These are phyloP conservation scores for Dastarcus helophoroides DNA, from an alignment of 2,888 invertebrate genomes.

Conservation along the genomic window DNA sequence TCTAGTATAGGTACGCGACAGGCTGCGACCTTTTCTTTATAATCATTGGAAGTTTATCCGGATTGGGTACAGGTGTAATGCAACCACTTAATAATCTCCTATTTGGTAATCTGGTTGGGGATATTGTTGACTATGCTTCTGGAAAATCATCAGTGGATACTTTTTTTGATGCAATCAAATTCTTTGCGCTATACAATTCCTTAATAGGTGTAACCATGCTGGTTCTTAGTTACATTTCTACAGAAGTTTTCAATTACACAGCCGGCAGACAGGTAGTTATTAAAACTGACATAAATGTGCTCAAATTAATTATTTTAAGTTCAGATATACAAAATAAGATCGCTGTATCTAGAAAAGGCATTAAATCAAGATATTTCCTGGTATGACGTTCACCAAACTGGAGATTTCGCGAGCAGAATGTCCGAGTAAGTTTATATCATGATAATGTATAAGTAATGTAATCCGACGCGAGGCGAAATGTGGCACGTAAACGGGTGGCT, in stretches of 20 bases:
- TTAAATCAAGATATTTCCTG: constrained; percentile 65
- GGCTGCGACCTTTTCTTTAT: constrained; percentile 46
- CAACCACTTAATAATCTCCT: constrained; percentile 58
- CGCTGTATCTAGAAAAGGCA: constrained; percentile 52
- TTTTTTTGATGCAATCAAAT: constrained; percentile 41
- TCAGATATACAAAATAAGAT: constrained; percentile 51
- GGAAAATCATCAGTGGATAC: constrained; percentile 28
- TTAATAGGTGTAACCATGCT: constrained; percentile 50
- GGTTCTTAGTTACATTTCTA: constrained; percentile 50
- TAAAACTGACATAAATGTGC: background rate
- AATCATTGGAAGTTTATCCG: constrained; percentile 43
- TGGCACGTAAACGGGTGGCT: no score
- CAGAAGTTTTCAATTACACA: constrained; percentile 57
- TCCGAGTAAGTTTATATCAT: constrained; percentile 47
- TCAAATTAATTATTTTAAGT: constrained; percentile 7
- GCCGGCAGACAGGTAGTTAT: constrained; percentile 53
- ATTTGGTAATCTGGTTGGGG: constrained; percentile 52
- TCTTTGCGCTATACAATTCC: constrained; percentile 51
- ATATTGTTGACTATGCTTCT: constrained; percentile 40
- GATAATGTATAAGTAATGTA: background rate
- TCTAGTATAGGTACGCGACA: constrained; percentile 57
- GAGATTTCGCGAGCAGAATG: constrained; percentile 63
- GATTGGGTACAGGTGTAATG: constrained; percentile 48
- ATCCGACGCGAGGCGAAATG: no score
- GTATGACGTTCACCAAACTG: constrained; percentile 60